Base-by-base conservation (phyloP, 2,888 invertebrate genomes). In the Xylocampa areola region DNA sequence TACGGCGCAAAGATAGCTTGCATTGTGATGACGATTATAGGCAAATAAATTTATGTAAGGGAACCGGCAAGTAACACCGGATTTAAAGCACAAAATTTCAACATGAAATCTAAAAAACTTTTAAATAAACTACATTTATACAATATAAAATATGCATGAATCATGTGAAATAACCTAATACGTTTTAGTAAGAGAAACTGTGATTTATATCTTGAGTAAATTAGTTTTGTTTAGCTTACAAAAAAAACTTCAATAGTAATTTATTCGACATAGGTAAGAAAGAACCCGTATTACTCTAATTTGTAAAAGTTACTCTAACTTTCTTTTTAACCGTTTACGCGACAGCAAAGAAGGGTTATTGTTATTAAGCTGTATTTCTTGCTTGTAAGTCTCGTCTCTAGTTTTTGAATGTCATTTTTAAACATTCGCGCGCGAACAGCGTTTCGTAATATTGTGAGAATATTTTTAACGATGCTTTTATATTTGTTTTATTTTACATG, bases 191-290 rank as follows among this genome's bases (percentile, higher is more conserved):
- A 52, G 16, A 54, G 57, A 62, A 67, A 66, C 51, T 67, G 45
- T 67, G 73, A 69, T 69, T 41, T 37, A 45, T 72, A 72, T 72
- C 55, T 33, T 19, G 25, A 54, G 54, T 62, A 61, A 72, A 62
- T 72, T 72, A 40, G 37, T 35, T 19, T n/a, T n/a, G n/a, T n/a
- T 19, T 45, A 61, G 32, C 51, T 32, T 60, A 37, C 54, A 33
- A 51, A 32, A 50, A 60, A 69, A 67, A 47, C 57, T 67, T 49
- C 57, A 51, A 65, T 57, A 19, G 68, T 61, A 39, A 52, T 65
- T 65, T 45, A 25, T 35, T 45, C 36, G 47, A 37, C 27, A 52
- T 29, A 43, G n/a, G n/a, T n/a, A n/a, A n/a, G n/a, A n/a, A n/a
- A n/a, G 55, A 55, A 63, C 37, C 27, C 16, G 41, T 44, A 43